Conservation (phyloP, 2,888 invertebrate species). For the Trilocha varians region DNA sequence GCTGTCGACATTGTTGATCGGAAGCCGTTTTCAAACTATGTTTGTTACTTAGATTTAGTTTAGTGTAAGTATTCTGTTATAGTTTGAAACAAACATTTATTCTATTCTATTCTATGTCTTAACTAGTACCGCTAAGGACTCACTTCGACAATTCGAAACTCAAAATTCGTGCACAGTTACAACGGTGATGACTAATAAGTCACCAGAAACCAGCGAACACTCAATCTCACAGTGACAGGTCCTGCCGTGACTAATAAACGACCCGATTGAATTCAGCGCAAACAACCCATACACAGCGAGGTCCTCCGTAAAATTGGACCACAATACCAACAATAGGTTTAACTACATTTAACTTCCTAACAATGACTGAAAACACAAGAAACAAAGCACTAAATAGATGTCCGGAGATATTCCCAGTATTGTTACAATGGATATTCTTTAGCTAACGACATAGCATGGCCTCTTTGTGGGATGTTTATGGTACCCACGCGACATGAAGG, state of each 20-base stretch:
- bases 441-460: constrained; percentile 55
- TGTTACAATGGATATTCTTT: constrained; percentile 44
- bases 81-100: no score
- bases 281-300: constrained; percentile 35
- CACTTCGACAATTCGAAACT: no score
- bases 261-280: constrained; percentile 51
- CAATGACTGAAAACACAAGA: constrained; percentile 54
- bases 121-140: no score
- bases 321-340: constrained; percentile 54
- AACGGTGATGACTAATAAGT: constrained; percentile 40
- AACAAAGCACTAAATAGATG: constrained; percentile 48
- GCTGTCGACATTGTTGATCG: no score
- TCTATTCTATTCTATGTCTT: constrained; percentile 4
- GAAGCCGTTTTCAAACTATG: no score
- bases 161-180: constrained; percentile 7
- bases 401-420: constrained; percentile 42
- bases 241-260: constrained; percentile 62
- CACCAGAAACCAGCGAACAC: constrained; percentile 27
- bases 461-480: constrained; percentile 66
- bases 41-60: no score
- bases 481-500: constrained; percentile 68
- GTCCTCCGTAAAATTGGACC: constrained; percentile 49
- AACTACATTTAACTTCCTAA: constrained; percentile 70
- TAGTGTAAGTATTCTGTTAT: no score
- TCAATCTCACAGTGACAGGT: constrained; percentile 50